Evolutionary conservation across 2,888 invertebrate species (phyloP).

Genomic region (Megalurothrips usitatus): DNA sequence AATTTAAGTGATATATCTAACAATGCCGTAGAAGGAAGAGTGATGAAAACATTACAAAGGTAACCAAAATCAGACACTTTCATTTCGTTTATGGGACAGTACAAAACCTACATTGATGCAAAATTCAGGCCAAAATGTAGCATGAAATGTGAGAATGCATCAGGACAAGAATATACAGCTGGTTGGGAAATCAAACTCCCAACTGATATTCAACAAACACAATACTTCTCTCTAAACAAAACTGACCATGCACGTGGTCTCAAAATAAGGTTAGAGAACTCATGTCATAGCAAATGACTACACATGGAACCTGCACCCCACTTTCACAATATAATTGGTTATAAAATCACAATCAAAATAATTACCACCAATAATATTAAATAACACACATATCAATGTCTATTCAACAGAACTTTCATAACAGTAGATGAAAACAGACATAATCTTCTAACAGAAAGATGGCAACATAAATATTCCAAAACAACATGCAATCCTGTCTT

Average conservation of each 20-base stretch:
- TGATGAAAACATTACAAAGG: background rate
- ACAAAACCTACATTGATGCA: too few relatives aligned
- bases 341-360: background rate
- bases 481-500: background rate
- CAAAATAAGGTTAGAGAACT: too few relatives aligned
- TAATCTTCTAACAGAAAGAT: background rate
- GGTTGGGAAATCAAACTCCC: too few relatives aligned
- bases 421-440: background rate
- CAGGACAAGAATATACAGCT: too few relatives aligned
- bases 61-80: background rate
- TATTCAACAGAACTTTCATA: background rate
- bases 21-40: background rate
- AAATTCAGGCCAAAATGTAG: too few relatives aligned
- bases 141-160: too few relatives aligned
- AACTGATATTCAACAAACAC: too few relatives aligned
- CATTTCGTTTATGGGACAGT: too few relatives aligned
- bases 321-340: background rate
- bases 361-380: background rate
- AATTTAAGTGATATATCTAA: background rate
- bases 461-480: background rate
- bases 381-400: background rate
- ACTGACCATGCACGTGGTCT: too few relatives aligned
- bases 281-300: too few relatives aligned
- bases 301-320: too few relatives aligned
- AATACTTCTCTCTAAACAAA: too few relatives aligned